These are phyloP conservation scores for Pithys albifrons DNA, from an alignment of 2,113 vertebrate species.

Conservation along the genomic window DNA sequence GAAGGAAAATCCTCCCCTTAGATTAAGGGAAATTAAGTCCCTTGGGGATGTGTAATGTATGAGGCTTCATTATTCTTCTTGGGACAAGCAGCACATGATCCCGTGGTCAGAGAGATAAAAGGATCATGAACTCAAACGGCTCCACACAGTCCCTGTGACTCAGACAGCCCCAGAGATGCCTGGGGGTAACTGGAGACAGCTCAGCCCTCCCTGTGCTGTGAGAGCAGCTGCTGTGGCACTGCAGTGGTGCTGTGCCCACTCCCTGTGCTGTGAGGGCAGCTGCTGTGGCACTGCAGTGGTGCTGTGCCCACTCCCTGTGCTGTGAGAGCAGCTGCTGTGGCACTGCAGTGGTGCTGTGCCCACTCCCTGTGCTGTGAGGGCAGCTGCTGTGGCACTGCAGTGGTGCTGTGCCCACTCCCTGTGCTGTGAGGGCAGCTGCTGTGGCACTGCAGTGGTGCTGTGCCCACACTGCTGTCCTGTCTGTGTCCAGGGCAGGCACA, in stretches of 20 bases:
- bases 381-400: background rate
- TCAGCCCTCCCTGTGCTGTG: background rate
- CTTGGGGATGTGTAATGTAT: background rate
- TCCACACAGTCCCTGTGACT: background rate
- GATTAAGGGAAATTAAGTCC: constrained; percentile 40
- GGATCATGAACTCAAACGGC: constrained; percentile 3
- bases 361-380: background rate
- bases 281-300: background rate
- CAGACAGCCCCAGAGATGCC: background rate
- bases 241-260: background rate
- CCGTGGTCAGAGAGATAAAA: constrained; percentile 28
- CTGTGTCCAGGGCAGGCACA: too few relatives aligned
- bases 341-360: background rate
- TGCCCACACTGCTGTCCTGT: too few relatives aligned
- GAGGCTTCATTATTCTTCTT: constrained; percentile 34
- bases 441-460: background rate
- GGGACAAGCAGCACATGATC: background rate
- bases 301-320: background rate
- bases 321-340: background rate
- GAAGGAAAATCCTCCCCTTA: constrained; percentile 33
- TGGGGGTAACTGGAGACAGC: background rate
- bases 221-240: background rate
- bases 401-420: background rate
- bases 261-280: background rate
- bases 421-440: background rate